phyloP scores from a whole-genome alignment of 2,797 vertebrate species.

The Heteromormyrus szaboi region DNA sequence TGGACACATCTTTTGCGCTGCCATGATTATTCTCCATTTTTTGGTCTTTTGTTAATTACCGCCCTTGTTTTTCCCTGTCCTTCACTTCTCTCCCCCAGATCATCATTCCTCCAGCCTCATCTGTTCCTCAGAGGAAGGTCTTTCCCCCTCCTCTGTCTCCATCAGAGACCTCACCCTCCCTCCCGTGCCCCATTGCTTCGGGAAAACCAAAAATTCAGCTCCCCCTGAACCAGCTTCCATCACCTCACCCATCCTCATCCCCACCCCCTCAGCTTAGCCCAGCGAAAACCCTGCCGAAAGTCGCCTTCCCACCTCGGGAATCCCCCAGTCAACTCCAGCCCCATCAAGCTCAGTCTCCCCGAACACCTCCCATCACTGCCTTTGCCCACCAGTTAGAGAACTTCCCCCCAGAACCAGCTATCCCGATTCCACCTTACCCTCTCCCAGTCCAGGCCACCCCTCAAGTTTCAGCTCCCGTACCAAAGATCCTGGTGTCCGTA shows the following conservation, averaged over 20 bases:
- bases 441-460: constrained; percentile 28
- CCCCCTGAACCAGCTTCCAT: constrained; percentile 39
- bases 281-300: constrained; percentile 45
- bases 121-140: constrained; percentile 68
- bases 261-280: constrained; percentile 40
- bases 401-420: neutral
- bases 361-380: neutral
- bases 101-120: constrained; percentile 77
- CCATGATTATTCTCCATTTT: constrained; percentile 19
- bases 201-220: constrained; percentile 12
- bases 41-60: constrained; percentile 24
- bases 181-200: constrained; percentile 36
- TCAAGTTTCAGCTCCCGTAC: constrained; percentile 38
- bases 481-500: constrained; percentile 70
- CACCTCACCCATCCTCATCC: constrained; percentile 35
- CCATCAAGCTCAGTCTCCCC: constrained; percentile 21
- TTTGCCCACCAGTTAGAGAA: constrained; percentile 14
- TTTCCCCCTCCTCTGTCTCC: constrained; percentile 51
- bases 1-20: neutral
- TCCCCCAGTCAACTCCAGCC: constrained; percentile 32
- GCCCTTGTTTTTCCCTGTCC: constrained; percentile 28
- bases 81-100: constrained; percentile 64
- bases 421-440: neutral
- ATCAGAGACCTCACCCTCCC: constrained; percentile 42
- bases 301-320: constrained; percentile 35